Evolutionary conservation across 1,140 invertebrate species (phyloP).

Genomic region (Zaprionus davidi): DNA sequence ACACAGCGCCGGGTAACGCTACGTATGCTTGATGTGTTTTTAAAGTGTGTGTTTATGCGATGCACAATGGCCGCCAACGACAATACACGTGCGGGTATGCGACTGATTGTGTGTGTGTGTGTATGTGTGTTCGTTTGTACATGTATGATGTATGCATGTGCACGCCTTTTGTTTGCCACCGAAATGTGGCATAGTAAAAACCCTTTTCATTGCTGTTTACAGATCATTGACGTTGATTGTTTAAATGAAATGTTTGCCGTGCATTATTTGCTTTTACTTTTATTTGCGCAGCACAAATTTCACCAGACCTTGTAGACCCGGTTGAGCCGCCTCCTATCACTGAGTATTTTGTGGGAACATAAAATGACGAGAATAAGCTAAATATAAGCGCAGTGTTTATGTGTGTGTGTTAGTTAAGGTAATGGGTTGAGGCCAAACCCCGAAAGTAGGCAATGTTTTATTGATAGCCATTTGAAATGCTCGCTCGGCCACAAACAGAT

Average conservation of each 20-base stretch:
- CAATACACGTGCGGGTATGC: slow-evolving; percentile 36
- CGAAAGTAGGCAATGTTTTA: slow-evolving; percentile 70
- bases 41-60: slow-evolving; percentile 81
- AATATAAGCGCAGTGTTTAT: slow-evolving; percentile 55
- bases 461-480: slow-evolving; percentile 61
- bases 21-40: slow-evolving; percentile 79
- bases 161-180: slow-evolving; percentile 66
- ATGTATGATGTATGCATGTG: slow-evolving; percentile 70
- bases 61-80: slow-evolving; percentile 60
- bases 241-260: slow-evolving; percentile 82
- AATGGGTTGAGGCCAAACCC: slow-evolving; percentile 46
- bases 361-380: slow-evolving; percentile 58
- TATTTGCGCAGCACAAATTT: slow-evolving; percentile 61
- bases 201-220: slow-evolving; percentile 82
- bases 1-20: slow-evolving; percentile 40
- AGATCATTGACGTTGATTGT: slow-evolving; percentile 83
- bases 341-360: slow-evolving; percentile 61
- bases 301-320: slow-evolving; percentile 25
- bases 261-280: slow-evolving; percentile 75
- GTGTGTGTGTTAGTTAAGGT: slow-evolving; percentile 26
- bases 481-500: slow-evolving; percentile 19
- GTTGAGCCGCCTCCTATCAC: slow-evolving; percentile 14
- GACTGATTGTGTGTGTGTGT: slow-evolving; percentile 14
- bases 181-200: slow-evolving; percentile 55
- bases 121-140: slow-evolving; percentile 26